Base-by-base conservation (phyloP, 2,797 vertebrate species). In the Tamandua tetradactyla region DNA sequence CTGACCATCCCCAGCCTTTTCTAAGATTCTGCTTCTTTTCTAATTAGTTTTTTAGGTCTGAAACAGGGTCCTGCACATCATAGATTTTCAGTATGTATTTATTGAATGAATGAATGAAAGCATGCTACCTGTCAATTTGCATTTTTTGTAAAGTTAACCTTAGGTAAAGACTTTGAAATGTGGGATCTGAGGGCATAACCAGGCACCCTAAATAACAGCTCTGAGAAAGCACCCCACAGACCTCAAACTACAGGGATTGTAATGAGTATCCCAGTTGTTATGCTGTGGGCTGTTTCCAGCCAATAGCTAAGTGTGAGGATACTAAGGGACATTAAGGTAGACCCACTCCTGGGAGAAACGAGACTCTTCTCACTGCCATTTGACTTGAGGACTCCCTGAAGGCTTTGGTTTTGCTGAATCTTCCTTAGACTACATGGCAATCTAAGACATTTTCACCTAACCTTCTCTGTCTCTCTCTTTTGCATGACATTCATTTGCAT, bases 101-200 rank as follows among this genome's bases (percentile, higher is more conserved):
- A 57, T 20, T 61, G 61, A 84, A 83, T 84, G 37, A 68, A 78
- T 71, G 42, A 49, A 83, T 84, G 30, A 68, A 76, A 62, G 40
- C 40, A 40, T 61, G 42, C 14, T 78, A 83, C 71, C 82, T 78
- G 37, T 40, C 12, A 55, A 8, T 22, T 7, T 61, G n/a, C 69
- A 61, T 59, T 72, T 12, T 72, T 59, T 32, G 18, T 5, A 3
- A 32, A 79, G 37, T 68, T 42, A 55, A 76, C 55, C 57, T 82
- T 57, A 61, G 30, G 12, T 4, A 49, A 75, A 32, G 18, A 44
- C 17, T 27, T 49, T 47, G 42, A 44, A 27, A 32, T 32, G 30
- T n/a, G 23, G 23, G 15, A 25, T 20, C 44, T 89, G 40, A 72
- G 42, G 15, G 20, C 23, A 18, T 57, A 42, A 18, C 5, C 9